phyloP scores from a whole-genome alignment of 2,888 invertebrate species.

The Trilocha varians region DNA sequence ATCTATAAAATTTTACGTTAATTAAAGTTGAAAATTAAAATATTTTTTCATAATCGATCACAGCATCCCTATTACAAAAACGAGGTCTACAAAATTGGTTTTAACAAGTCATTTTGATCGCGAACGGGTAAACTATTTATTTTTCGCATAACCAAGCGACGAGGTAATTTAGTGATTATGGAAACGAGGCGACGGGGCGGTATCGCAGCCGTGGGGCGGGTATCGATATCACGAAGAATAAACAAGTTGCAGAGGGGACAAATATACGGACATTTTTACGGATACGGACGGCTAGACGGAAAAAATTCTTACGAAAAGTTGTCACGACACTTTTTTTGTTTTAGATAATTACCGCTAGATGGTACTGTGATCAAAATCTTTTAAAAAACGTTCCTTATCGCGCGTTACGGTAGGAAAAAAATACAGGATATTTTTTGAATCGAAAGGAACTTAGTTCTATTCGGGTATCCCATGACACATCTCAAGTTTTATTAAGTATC shows the following conservation, averaged over 20 bases:
- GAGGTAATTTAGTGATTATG: constrained; percentile 63
- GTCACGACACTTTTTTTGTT: neutral
- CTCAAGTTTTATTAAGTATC: too few species aligned
- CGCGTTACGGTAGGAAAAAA: too few species aligned
- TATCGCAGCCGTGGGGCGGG: constrained; percentile 25
- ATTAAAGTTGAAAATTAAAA: neutral
- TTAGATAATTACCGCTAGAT: too few species aligned
- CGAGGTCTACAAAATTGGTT: constrained; percentile 30
- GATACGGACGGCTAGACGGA: too few species aligned
- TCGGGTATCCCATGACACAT: too few species aligned
- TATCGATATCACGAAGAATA: constrained; percentile 10
- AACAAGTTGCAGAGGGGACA: neutral
- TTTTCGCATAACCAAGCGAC: constrained; percentile 39
- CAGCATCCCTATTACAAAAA: constrained; percentile 10
- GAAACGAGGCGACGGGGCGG: constrained; percentile 26
- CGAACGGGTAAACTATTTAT: constrained; percentile 51
- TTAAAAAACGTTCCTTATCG: too few species aligned
- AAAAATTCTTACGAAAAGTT: too few species aligned
- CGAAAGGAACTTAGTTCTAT: too few species aligned
- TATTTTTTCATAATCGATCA: neutral
- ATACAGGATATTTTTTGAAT: too few species aligned
- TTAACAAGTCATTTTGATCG: constrained; percentile 30
- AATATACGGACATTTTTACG: neutral
- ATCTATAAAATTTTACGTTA: too few species aligned
- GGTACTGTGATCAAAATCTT: too few species aligned